phyloP scores from a whole-genome alignment of 2,113 vertebrate genomes.

The Martes martes region DNA sequence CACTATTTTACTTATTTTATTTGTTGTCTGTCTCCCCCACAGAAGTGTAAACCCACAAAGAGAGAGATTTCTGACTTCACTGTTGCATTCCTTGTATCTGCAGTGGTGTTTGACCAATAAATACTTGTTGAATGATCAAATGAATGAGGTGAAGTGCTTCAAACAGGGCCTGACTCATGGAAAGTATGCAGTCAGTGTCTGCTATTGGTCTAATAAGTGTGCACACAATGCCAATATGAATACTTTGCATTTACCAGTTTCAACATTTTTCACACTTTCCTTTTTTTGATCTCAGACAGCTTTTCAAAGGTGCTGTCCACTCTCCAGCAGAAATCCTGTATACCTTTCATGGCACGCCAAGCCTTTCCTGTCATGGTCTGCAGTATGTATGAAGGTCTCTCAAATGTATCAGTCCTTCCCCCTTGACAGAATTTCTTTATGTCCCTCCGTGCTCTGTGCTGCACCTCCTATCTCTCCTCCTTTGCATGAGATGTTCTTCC shows the following conservation, averaged over 20 bases:
- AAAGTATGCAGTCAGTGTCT: background rate
- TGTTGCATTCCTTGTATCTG: background rate
- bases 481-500: background rate
- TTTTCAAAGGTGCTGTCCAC: background rate
- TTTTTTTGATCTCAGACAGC: background rate
- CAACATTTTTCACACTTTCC: background rate
- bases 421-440: background rate
- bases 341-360: background rate
- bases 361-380: rapidly evolving
- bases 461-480: background rate
- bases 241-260: background rate
- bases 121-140: background rate
- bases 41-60: background rate
- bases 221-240: background rate
- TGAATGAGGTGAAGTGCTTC: background rate
- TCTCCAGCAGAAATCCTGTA: background rate
- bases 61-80: background rate
- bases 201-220: background rate
- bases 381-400: background rate
- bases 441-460: background rate
- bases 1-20: background rate
- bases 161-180: background rate
- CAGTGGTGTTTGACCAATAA: background rate
- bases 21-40: background rate
- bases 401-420: background rate